These are phyloP conservation scores for Paraescarpia echinospica DNA, from an alignment of 1,140 invertebrate genomes.

Conservation along the genomic window DNA sequence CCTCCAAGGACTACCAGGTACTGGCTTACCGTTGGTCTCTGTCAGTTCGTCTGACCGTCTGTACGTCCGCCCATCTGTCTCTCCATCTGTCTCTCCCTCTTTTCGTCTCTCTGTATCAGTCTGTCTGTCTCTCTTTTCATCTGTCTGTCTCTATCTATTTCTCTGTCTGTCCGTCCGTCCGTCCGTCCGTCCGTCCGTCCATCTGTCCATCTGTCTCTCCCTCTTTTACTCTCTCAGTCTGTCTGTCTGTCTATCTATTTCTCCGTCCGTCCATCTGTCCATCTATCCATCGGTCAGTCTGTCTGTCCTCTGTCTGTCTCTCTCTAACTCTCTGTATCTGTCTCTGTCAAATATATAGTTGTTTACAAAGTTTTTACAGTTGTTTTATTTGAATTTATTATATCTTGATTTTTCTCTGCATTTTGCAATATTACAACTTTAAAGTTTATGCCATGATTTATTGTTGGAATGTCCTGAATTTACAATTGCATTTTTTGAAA, in stretches of 20 bases:
- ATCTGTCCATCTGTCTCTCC: not conserved
- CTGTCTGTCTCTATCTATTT: not conserved
- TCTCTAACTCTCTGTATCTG: not conserved
- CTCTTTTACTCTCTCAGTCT: not conserved
- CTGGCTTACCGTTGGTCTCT: not conserved
- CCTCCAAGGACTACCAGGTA: conserved; percentile 90
- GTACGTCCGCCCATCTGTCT: not conserved
- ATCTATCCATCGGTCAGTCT: no score
- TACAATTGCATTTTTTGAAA: not conserved
- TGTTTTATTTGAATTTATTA: no score
- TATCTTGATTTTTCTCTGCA: not conserved
- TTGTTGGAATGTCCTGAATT: not conserved
- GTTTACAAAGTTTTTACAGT: no score
- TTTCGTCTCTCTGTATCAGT: not conserved
- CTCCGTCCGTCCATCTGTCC: not conserved
- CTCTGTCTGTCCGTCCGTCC: not conserved
- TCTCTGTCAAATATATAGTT: no score
- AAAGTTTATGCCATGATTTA: not conserved
- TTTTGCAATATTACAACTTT: not conserved
- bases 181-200: no score
- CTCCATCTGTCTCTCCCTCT: not conserved
- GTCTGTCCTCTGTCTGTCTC: no score
- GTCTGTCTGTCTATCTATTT: not conserved
- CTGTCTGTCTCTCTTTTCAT: no score
- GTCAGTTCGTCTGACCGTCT: not conserved